Evolutionary conservation across 2,113 vertebrate genomes (phyloP).

Genomic region (Eidolon helvum): DNA sequence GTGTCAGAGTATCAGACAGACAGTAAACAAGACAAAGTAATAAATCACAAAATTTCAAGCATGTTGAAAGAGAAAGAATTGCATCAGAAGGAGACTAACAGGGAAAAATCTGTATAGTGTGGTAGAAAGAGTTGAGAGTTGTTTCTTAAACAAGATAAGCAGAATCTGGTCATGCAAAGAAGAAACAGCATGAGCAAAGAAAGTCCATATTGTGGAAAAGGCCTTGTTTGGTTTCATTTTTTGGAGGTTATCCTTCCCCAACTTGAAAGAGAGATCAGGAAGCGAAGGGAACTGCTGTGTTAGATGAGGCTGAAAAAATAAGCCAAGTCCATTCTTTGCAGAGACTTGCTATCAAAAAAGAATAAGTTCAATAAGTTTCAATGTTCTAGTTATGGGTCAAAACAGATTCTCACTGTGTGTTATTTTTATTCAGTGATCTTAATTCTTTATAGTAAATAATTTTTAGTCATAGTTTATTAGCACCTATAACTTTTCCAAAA

Average conservation of each 20-base stretch:
- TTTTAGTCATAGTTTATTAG: conserved; percentile 8
- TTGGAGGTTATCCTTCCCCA: too few relatives aligned
- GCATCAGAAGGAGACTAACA: background rate
- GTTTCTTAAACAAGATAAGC: background rate
- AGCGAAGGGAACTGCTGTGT: background rate
- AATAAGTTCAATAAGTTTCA: background rate
- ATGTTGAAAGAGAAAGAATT: background rate
- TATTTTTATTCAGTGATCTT: background rate
- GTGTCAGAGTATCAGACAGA: background rate
- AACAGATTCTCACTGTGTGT: background rate
- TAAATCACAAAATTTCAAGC: background rate
- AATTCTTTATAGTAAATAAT: background rate
- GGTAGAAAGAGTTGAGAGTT: background rate
- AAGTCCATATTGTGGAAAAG: background rate
- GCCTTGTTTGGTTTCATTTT: background rate
- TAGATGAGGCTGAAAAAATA: background rate
- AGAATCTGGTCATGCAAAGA: background rate
- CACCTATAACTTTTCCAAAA: conserved; percentile 12
- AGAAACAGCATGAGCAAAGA: background rate
- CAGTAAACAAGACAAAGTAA: background rate
- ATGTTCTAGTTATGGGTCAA: background rate
- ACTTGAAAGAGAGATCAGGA: background rate
- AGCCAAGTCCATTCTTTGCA: background rate
- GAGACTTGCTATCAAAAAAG: background rate
- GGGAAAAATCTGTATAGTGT: background rate